These are phyloP conservation scores for Onchidella celtica DNA, from an alignment of 2,888 invertebrate genomes.

Conservation along the genomic window DNA sequence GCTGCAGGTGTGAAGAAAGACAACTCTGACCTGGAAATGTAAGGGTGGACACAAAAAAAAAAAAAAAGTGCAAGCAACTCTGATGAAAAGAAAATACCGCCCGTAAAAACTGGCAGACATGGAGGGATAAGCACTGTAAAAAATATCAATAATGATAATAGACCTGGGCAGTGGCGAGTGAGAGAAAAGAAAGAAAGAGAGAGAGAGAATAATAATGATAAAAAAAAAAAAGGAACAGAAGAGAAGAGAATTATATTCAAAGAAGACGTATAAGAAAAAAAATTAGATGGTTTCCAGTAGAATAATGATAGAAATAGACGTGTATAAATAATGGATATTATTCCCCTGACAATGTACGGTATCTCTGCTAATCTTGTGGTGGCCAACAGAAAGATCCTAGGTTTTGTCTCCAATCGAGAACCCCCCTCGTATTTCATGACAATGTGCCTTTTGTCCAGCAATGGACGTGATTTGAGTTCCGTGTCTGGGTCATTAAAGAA, in stretches of 20 bases:
- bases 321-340: no score
- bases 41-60: no score
- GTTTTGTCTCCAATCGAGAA: conserved; percentile 12
- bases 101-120: no score
- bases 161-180: neutral
- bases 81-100: no score
- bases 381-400: conserved; percentile 7
- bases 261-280: no score
- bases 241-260: neutral
- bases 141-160: neutral
- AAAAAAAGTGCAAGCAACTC: no score
- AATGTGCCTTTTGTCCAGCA: conserved; percentile 4
- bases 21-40: no score
- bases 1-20: no score
- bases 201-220: neutral
- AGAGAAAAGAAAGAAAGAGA: neutral
- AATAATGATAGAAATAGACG: no score
- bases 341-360: no score
- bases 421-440: neutral
- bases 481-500: conserved; percentile 1
- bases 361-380: conserved; percentile 30
- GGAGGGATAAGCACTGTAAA: neutral
- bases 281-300: no score
- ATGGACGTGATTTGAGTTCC: neutral
- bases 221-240: neutral